Conservation (phyloP, 2,888 invertebrate species). For the Perizoma affinitatum region DNA sequence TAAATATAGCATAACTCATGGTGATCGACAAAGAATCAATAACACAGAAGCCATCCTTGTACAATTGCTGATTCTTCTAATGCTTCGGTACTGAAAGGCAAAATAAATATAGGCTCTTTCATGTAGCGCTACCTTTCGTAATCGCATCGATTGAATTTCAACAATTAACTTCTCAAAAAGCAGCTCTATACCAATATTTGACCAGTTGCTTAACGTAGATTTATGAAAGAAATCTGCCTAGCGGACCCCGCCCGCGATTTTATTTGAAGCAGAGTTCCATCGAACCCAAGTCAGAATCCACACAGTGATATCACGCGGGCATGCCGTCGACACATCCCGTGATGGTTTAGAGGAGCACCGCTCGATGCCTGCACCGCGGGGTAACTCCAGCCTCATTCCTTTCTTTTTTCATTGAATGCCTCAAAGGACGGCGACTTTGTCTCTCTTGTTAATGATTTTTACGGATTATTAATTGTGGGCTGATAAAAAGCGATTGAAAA, state of each 20-base stretch:
- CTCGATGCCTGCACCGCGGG: conserved; percentile 62
- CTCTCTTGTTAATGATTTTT: conserved; percentile 81
- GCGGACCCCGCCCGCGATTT: neutral
- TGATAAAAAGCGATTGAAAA: conserved; percentile 78
- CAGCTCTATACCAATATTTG: too few species aligned
- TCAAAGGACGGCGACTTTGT: conserved; percentile 81
- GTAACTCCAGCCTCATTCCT: conserved; percentile 55
- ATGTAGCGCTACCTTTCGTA: too few species aligned
- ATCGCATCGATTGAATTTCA: too few species aligned
- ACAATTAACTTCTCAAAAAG: too few species aligned
- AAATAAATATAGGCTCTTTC: too few species aligned
- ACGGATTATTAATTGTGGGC: conserved; percentile 81
- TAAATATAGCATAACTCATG: too few species aligned
- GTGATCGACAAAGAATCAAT: too few species aligned
- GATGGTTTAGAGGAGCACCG: conserved; percentile 66
- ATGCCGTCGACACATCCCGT: conserved; percentile 72
- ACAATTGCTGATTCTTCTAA: too few species aligned
- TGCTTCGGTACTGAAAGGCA: too few species aligned
- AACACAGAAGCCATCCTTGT: too few species aligned
- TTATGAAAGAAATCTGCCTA: too few species aligned
- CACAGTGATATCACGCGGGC: conserved; percentile 51
- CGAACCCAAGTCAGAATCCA: neutral
- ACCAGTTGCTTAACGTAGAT: too few species aligned
- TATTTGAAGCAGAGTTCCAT: neutral
- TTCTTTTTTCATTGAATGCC: conserved; percentile 61